A percentile compares a stretch with the other conserved stretches of the same genome.
phyloP scores from a whole-genome alignment of 2,888 invertebrate species.

The Tiliacea aurago region DNA sequence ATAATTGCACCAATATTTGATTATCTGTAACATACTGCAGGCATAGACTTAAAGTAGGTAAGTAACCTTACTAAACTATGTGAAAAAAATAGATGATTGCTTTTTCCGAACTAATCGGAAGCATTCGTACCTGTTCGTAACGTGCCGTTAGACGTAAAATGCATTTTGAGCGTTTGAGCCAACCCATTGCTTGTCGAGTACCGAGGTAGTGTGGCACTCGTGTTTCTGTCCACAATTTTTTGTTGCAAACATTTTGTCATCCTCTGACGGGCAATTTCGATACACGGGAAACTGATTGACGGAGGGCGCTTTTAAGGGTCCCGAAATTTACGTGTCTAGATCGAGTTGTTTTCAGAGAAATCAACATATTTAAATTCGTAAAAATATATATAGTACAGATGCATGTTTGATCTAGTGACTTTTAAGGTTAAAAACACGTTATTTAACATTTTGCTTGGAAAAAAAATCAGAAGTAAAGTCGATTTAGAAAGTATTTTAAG shows the following conservation, averaged over 20 bases:
- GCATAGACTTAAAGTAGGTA: not conserved
- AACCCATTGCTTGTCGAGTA: conserved; percentile 13
- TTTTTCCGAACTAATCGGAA: not conserved
- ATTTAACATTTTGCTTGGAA: too few species aligned
- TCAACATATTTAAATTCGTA: too few species aligned
- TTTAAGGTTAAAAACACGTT: too few species aligned
- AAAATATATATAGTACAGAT: too few species aligned
- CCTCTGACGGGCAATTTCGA: not conserved
- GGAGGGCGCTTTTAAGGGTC: not conserved
- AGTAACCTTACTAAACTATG: not conserved
- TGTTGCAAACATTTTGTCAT: not conserved
- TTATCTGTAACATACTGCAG: not conserved
- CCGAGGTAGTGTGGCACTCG: not conserved
- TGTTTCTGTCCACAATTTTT: not conserved
- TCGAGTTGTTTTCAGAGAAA: too few species aligned
- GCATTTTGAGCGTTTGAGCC: not conserved
- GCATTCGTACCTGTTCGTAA: not conserved
- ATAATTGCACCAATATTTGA: conserved; percentile 7
- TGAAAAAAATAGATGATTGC: not conserved
- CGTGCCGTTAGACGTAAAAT: conserved; percentile 5
- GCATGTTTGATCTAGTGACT: too few species aligned
- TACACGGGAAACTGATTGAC: not conserved
- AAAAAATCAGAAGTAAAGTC: too few species aligned
- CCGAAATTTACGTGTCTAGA: too few species aligned
- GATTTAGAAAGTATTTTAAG: too few species aligned